phyloP scores from a whole-genome alignment of 2,113 vertebrate genomes.

The Rhodinocichla rosea region DNA sequence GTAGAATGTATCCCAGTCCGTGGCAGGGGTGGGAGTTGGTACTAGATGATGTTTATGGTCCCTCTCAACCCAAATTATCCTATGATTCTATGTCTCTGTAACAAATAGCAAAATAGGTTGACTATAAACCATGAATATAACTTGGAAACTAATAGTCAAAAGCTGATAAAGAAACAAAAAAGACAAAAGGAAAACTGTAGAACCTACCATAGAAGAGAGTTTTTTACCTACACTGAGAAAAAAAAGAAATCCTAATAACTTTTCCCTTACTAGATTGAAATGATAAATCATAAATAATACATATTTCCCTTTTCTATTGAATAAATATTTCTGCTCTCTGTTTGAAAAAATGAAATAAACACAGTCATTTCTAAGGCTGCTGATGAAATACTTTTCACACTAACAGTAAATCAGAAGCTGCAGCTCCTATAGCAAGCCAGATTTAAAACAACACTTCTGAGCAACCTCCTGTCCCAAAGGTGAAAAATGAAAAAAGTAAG shows the following conservation, averaged over 20 bases:
- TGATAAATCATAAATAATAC: neutral
- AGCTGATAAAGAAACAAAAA: neutral
- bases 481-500: neutral
- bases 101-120: neutral
- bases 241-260: neutral
- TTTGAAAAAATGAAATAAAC: neutral
- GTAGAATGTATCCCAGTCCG: accelerated
- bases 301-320: neutral
- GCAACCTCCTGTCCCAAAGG: neutral
- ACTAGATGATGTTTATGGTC: neutral
- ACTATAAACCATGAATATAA: neutral
- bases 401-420: neutral
- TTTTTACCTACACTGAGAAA: neutral
- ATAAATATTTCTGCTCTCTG: neutral
- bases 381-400: neutral
- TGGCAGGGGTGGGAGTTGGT: neutral
- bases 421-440: neutral
- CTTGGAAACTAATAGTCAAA: neutral
- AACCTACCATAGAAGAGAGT: neutral
- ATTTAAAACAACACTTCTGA: neutral
- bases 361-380: neutral
- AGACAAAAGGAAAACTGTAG: neutral
- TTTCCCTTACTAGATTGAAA: neutral
- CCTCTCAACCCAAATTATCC: neutral
- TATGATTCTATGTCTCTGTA: neutral